These are phyloP conservation scores for Coecobrya sp. DNA, from an alignment of 2,888 invertebrate species.

Conservation along the genomic window DNA sequence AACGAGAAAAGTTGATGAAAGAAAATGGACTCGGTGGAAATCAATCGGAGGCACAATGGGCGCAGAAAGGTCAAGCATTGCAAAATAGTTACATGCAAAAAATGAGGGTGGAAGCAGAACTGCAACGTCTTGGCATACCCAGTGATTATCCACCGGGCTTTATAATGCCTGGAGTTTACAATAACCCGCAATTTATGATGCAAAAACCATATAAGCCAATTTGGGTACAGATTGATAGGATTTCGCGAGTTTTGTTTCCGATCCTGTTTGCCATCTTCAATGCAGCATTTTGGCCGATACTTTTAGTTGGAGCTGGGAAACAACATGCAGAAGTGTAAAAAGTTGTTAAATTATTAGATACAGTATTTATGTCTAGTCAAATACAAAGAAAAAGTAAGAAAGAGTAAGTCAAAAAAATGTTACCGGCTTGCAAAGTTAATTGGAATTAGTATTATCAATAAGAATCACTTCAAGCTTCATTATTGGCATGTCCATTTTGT, in stretches of 20 bases:
- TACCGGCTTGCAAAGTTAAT: too few relatives aligned
- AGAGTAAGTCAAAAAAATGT: too few relatives aligned
- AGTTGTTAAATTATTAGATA: too few relatives aligned
- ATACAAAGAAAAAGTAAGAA: too few relatives aligned
- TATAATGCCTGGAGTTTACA: background rate
- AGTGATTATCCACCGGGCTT: slow-evolving; percentile 11
- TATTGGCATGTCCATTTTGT: too few relatives aligned
- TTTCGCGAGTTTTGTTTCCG: slow-evolving; percentile 93
- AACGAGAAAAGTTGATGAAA: slow-evolving; percentile 61
- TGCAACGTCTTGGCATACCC: too few relatives aligned
- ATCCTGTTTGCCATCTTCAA: slow-evolving; percentile 93
- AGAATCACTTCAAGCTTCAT: too few relatives aligned
- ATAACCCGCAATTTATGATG: slow-evolving; percentile 6
- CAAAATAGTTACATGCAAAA: slow-evolving; percentile 31
- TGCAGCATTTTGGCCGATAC: slow-evolving; percentile 93
- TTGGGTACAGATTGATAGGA: slow-evolving; percentile 93
- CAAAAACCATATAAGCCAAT: background rate
- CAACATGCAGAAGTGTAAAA: slow-evolving; percentile 50
- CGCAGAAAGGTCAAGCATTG: slow-evolving; percentile 66
- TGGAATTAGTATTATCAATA: too few relatives aligned
- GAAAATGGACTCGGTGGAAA: slow-evolving; percentile 38
- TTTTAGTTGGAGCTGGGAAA: slow-evolving; percentile 87
- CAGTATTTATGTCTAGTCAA: too few relatives aligned
- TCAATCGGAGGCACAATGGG: too few relatives aligned
- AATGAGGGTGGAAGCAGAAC: background rate